Evolutionary conservation across 1,140 invertebrate species (phyloP), one percentile per base, ranked within the genome.

Genomic region (Conus ventricosus): DNA sequence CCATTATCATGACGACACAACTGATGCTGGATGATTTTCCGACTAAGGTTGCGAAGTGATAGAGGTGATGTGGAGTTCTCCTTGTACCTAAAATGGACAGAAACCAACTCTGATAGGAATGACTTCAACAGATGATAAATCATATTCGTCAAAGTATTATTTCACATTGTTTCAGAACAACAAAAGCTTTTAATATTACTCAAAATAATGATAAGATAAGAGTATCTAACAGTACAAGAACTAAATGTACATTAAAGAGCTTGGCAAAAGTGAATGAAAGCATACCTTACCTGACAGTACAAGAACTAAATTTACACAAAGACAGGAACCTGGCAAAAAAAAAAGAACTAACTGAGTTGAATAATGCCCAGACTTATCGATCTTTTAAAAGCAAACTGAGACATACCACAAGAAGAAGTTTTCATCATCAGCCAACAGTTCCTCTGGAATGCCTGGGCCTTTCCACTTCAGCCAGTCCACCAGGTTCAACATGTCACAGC

Each of bases 401-500:
- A 39, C 39, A 39, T 60, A 87, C 94, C 94, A 95, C 17, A 87
- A 81, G 54, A 92, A 90, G 88, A 95, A 95, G 39, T 88, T 90
- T 82, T 93, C 92, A 89, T 93, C 93, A 63, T 93, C 92, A 27
- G 93, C 91, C 84, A 95, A 89, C 54, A 95, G 87, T 85, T 94
- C 94, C 10, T 90, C 90, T 10, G 94, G 93, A 87, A 95, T 94
- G 39, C 94, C 94, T 0, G 94, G 92, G 1, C 94, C 94, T 87
- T 95, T 95, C 93, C 94, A 94, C 67, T 93, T 93, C 10, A 95
- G 88, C 94, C 94, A 95, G 87, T 95, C 94, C 27, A 93, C 91
- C 2, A 95, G 89, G 88, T 95, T 95, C 20, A 95, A 90, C 94
- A 95, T 95, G 89, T 95, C 94, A 91, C 94, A 94, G 86, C 93